A percentile compares a stretch with the other conserved stretches of the same genome.
Evolutionary conservation across 2,888 invertebrate species (phyloP).

Genomic region (Ceriagrion tenellum): DNA sequence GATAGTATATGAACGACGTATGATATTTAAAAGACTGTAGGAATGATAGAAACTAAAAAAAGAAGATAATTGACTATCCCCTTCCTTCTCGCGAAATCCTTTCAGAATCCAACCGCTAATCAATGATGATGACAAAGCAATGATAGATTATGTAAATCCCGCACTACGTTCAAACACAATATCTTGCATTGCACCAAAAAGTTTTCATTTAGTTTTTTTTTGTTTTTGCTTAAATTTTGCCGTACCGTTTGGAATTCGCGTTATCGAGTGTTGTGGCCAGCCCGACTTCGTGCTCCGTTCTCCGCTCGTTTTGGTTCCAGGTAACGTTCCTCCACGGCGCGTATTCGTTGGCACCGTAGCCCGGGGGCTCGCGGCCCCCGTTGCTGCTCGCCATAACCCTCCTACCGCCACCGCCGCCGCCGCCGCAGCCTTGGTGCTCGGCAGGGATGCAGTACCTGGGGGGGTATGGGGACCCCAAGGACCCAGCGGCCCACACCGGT

Average conservation of each 20-base stretch:
- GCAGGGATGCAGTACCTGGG: slow-evolving; percentile 72
- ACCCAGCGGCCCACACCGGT: slow-evolving; percentile 57
- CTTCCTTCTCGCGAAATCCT: background rate
- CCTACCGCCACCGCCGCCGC: slow-evolving; percentile 74
- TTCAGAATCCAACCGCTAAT: background rate
- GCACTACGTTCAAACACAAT: slow-evolving; percentile 26
- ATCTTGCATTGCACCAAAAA: background rate
- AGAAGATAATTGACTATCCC: background rate
- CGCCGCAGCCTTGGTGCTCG: slow-evolving; percentile 73
- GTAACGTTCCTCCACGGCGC: slow-evolving; percentile 59
- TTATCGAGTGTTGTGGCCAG: slow-evolving; percentile 55
- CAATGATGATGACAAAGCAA: background rate
- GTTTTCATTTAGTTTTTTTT: too few species aligned
- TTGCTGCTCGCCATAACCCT: slow-evolving; percentile 76
- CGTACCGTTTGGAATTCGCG: slow-evolving; percentile 59
- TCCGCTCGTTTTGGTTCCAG: slow-evolving; percentile 53
- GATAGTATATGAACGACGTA: background rate
- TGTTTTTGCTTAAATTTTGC: background rate
- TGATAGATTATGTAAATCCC: background rate
- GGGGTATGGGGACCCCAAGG: slow-evolving; percentile 59
- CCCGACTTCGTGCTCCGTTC: slow-evolving; percentile 43
- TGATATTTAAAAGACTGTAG: background rate
- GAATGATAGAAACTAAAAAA: background rate
- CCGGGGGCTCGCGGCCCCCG: slow-evolving; percentile 76
- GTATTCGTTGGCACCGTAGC: slow-evolving; percentile 75